Conservation (phyloP, 2,797 vertebrate genomes). For the Phoxinus dragarum region DNA sequence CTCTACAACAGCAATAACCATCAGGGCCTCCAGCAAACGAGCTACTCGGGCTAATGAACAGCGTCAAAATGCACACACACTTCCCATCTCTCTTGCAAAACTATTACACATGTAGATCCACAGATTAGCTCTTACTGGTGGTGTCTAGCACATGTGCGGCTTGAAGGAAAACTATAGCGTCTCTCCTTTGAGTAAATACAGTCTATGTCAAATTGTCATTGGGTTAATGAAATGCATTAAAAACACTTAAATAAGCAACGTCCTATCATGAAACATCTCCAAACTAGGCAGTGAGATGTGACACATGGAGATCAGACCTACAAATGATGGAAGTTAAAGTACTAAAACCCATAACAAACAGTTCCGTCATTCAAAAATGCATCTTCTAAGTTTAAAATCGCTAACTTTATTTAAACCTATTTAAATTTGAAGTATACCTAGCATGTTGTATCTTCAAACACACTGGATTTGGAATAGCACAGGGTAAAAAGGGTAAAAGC, state of each 20-base stretch:
- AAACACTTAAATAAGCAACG: conserved; percentile 11
- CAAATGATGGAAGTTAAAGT: conserved; percentile 38
- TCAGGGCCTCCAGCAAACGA: conserved; percentile 23
- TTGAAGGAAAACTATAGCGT: conserved; percentile 4
- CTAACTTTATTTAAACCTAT: background rate
- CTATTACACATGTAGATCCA: conserved; percentile 51
- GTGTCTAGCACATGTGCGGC: background rate
- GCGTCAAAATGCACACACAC: conserved; percentile 18
- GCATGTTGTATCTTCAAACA: background rate
- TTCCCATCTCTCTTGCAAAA: conserved; percentile 30
- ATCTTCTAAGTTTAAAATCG: background rate
- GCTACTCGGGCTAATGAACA: conserved; percentile 21
- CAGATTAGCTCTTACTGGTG: conserved; percentile 40
- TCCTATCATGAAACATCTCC: conserved; percentile 24
- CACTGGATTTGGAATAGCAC: background rate
- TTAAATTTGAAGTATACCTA: background rate
- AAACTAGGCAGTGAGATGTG: conserved; percentile 16
- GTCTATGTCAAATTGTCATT: conserved; percentile 16
- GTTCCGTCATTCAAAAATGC: background rate
- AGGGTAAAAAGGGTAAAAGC: no score
- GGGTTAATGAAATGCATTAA: conserved; percentile 39
- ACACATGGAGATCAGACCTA: conserved; percentile 44
- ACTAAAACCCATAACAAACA: conserved; percentile 7
- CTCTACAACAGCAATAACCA: conserved; percentile 44
- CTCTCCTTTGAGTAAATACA: conserved; percentile 15